Base-by-base conservation (phyloP, 2,113 vertebrate species). In the Isichthys henryi region DNA sequence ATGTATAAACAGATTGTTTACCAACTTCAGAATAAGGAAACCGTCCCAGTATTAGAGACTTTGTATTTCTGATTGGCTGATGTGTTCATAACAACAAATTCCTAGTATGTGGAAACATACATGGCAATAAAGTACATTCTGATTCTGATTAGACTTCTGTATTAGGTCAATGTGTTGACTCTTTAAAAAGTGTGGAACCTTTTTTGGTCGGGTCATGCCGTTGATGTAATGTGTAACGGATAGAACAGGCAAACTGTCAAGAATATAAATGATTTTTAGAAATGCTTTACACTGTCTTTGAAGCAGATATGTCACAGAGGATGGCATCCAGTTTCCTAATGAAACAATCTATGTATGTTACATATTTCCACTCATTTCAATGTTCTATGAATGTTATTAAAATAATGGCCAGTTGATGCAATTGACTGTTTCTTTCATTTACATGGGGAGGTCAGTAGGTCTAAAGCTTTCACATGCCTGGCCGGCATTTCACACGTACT, bases 281-380 rank as follows among this genome's bases (percentile, higher is more conserved):
- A 52, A 31, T 35, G 7, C 50, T 52, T 27, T 31, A 21, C 15
- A 62, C 70, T 66, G 23, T 80, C 70, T 80, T 88, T 17, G 52
- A 70, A 90, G 23, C 58, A 86, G 74, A 70, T 88, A 74, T 88
- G 80, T 88, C 43, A 13, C 45, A 86, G 86, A 88, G 56, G 77
- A 86, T n/a, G 77, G 45, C 46, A 66, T 39, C 45, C n/a, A n/a
- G 53, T 89, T 90, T 88, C 87, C 88, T 88, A 85, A 84, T 86
- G 21, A 53, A 90, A 88, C 89, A 80, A 88, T 66, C 77, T 90
- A 90, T 90, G 88, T 88, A 90, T 90, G 90, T 88, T 86, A 88
- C 90, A 90, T 90, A 89, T 88, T 82, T 84, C 66, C 87, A 52
- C 43, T 83, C 56, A 74, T 77, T 88, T 80, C 27, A 88, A 88